Conservation (phyloP, 2,797 vertebrate genomes). For the Esox lucius region DNA sequence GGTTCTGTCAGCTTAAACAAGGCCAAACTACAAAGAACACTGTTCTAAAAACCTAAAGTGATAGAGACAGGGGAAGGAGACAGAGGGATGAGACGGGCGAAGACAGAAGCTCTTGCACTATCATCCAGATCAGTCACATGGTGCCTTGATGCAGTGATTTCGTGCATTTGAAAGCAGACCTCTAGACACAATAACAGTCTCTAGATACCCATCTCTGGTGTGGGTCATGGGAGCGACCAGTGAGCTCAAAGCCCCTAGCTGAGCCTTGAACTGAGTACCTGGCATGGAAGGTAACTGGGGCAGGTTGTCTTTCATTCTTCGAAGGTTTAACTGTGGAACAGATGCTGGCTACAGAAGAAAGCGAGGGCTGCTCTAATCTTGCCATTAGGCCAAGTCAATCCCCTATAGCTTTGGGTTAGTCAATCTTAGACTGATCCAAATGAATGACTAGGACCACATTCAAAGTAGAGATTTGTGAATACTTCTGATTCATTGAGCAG, state of each 20-base stretch:
- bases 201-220: conserved; percentile 53
- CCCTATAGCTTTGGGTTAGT: conserved; percentile 25
- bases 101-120: conserved; percentile 61
- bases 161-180: conserved; percentile 41
- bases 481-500: neutral
- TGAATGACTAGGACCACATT: neutral
- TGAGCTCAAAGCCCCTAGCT: conserved; percentile 30
- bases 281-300: conserved; percentile 23
- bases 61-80: conserved; percentile 2
- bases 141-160: conserved; percentile 73
- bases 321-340: conserved; percentile 11
- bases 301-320: conserved; percentile 23
- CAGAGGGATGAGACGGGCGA: neutral
- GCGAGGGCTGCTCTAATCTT: conserved; percentile 20
- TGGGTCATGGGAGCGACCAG: conserved; percentile 45
- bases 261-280: conserved; percentile 22
- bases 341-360: conserved; percentile 16
- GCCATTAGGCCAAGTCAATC: conserved; percentile 27
- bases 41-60: conserved; percentile 19
- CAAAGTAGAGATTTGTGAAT: neutral
- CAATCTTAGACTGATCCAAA: conserved; percentile 16
- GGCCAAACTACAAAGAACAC: conserved; percentile 27
- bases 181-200: conserved; percentile 74
- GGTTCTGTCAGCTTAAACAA: conserved; percentile 12
- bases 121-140: conserved; percentile 59